phyloP scores from a whole-genome alignment of 2,888 invertebrate species.

The Mesorhabditis belari region DNA sequence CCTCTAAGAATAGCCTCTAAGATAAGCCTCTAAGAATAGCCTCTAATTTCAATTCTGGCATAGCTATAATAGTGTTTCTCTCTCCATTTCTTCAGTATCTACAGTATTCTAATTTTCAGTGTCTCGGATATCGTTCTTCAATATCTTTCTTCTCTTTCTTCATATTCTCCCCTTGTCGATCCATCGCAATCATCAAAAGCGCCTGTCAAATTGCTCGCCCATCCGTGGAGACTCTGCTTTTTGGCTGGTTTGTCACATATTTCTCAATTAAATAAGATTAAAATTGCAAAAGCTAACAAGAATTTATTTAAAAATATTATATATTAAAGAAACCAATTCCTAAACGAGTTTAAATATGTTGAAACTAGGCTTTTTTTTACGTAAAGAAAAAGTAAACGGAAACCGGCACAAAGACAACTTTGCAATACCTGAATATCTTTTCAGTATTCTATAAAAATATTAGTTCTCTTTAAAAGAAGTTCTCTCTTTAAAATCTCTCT shows the following conservation, averaged over 20 bases:
- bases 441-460: no score
- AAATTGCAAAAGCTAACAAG: not conserved
- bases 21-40: no score
- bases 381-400: no score
- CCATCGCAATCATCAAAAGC: slow-evolving; percentile 12
- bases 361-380: no score
- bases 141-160: slow-evolving; percentile 38
- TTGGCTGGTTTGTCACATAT: slow-evolving; percentile 41
- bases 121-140: slow-evolving; percentile 85
- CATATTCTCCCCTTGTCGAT: slow-evolving; percentile 31
- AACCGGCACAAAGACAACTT: no score
- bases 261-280: no score
- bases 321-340: not conserved
- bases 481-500: not conserved
- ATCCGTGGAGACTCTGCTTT: slow-evolving; percentile 48
- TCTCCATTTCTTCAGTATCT: not conserved
- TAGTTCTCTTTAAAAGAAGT: not conserved
- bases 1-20: no score
- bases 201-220: slow-evolving; percentile 32
- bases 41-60: no score
- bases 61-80: no score
- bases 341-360: no score
- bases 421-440: no score
- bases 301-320: not conserved
- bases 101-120: slow-evolving; percentile 56